Evolutionary conservation across 2,888 invertebrate species (phyloP), one percentile per base, ranked within the genome.

Genomic region (Carcina quercana): DNA sequence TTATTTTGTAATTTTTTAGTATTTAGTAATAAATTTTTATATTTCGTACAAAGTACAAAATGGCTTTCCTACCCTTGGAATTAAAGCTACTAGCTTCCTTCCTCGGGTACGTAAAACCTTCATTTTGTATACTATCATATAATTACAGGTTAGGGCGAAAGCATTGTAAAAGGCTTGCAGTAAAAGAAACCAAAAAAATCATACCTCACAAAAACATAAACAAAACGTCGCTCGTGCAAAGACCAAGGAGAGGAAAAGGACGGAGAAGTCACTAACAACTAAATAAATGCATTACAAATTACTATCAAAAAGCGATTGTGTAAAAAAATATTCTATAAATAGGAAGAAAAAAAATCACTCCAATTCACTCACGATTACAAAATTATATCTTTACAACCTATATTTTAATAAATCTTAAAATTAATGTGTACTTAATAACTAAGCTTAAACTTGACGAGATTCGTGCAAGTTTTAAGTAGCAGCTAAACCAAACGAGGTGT

Each of bases 341-440:
- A 56, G 61, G 54, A 48, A 57, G 64, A 50, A 60, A 59, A 56
- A 63, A 56, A 45, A 53, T 56, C 62, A 65, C 58, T 49, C 53
- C 47, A 51, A 58, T 28, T 22, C 52, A 66, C 63, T 69, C 62
- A 65, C 59, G 24, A 46, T 42, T 50, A 53, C 55, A 53, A 54
- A 59, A 66, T 66, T 71, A 59, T 47, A 48, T 62, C 58, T 67
- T 67, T 75, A 76, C 75, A 76, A 73, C 66, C 74, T 73, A 79
- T 47, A 3, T 12, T 24, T 25, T n/a, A n/a, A n/a, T n/a, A n/a
- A n/a, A n/a, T 32, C 53, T 54, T 43, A 38, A 51, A 54, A 32
- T 34, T 54, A 56, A 49, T 53, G 63, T 82, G 80, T 79, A 80
- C 79, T 80, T 75, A 74, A 54, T 42, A 45, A 37, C 53, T 69